phyloP scores from a whole-genome alignment of 2,113 vertebrate species.

The Arenaria interpres region DNA sequence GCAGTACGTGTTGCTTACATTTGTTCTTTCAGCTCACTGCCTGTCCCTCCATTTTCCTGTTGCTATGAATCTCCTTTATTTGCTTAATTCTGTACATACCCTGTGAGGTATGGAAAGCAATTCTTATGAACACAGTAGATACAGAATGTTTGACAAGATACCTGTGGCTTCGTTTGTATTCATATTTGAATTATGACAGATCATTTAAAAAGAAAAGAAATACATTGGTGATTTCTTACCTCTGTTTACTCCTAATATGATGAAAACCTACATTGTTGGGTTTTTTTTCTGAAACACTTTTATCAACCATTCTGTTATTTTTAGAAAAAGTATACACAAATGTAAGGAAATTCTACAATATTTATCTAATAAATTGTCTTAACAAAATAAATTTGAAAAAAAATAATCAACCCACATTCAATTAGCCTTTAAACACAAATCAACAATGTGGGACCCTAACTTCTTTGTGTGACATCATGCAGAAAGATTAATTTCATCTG shows the following conservation, averaged over 20 bases:
- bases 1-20: neutral
- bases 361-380: neutral
- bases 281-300: neutral
- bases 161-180: neutral
- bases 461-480: conserved; percentile 16
- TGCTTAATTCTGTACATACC: neutral
- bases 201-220: neutral
- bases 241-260: neutral
- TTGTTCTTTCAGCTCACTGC: neutral
- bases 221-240: neutral
- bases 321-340: neutral
- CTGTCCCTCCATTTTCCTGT: neutral
- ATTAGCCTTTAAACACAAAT: neutral
- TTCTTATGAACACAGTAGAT: neutral
- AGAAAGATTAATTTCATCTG: conserved; percentile 59
- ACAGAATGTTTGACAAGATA: neutral
- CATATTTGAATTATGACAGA: neutral
- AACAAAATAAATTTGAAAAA: neutral
- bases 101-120: neutral
- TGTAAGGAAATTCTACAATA: neutral
- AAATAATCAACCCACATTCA: neutral
- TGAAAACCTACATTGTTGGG: neutral
- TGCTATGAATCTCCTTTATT: neutral
- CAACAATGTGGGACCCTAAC: neutral
- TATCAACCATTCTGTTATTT: neutral